Evolutionary conservation across 2,888 invertebrate genomes (phyloP), one percentile per base, ranked within the genome.

Genomic region (Ophion obscuratus): DNA sequence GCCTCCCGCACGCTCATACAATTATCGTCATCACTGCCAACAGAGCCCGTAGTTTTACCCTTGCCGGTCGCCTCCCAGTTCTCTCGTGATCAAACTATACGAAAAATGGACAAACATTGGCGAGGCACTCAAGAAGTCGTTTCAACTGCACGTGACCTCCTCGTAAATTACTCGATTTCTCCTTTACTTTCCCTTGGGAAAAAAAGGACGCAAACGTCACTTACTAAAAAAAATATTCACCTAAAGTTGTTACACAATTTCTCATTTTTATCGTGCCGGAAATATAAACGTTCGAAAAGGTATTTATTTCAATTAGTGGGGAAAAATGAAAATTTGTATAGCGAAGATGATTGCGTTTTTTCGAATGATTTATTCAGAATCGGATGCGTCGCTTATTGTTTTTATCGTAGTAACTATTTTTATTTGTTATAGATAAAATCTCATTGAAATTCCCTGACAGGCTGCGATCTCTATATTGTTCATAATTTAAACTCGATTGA

Each of bases 61-160:
- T 70, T 44, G 66, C 17, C 64, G 14, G 14, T 36, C 14, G 36
- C 66, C 40, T 68, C 24, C 27, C 67, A 87, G 89, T 91, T 88
- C 88, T 90, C 89, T 90, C 82, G 84, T 86, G 83, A 87, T 88
- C 88, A 91, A 90, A 90, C 89, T 89, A 11, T 24, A 75, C 47
- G 88, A 86, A 87, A 89, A 91, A 90, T 88, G 85, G 85, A 47
- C 89, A 88, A 91, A 90, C 88, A 89, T 89, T 87, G 88, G 87
- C 87, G 59, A 80, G 87, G 87, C 89, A 87, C 88, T 91, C 81
- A 86, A 53, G 79, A 83, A 14, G 47, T 66, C 66, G 75, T 80
- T 71, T 14, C 6, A 70, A 36, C 17, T 59, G 57, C 85, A 85
- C 85, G 85, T 82, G 74, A 44, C 64, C 14, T 44, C 27, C 20